Percentiles rank a stretch among this genome's conserved stretches.
Evolutionary conservation across 2,888 invertebrate species (phyloP).

Genomic region (Furcula furcula): DNA sequence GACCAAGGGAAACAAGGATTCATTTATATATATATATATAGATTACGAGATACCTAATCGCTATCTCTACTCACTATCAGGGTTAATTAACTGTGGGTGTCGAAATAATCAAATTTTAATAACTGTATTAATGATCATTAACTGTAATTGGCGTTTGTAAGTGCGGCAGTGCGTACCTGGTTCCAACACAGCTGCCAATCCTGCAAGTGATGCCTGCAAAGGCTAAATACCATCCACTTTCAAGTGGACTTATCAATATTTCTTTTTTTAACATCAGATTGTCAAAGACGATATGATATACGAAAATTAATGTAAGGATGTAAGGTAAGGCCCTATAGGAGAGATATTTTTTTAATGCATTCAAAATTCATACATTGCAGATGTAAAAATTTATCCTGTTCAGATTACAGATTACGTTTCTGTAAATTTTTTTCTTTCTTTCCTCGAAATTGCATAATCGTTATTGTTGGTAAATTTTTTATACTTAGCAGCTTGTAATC

Average conservation of each 20-base stretch:
- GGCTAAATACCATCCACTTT: conserved; percentile 50
- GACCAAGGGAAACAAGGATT: too few species aligned
- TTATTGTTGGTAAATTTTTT: conserved; percentile 75
- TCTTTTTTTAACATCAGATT: conserved; percentile 66
- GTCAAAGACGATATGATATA: conserved; percentile 79
- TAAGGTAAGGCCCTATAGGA: conserved; percentile 80
- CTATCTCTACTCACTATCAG: too few species aligned
- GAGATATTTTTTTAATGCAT: conserved; percentile 81
- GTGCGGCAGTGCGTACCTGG: too few species aligned
- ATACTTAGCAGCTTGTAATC: conserved; percentile 76
- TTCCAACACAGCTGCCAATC: conserved; percentile 32
- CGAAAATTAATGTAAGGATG: conserved; percentile 75
- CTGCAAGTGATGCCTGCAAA: conserved; percentile 58
- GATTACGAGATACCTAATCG: too few species aligned
- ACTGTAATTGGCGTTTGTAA: too few species aligned
- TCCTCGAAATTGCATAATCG: conserved; percentile 72
- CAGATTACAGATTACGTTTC: conserved; percentile 36
- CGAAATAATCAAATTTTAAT: too few species aligned
- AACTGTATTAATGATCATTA: too few species aligned
- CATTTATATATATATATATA: too few species aligned
- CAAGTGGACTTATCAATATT: conserved; percentile 57
- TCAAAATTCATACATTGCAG: conserved; percentile 71
- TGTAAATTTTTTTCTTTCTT: conserved; percentile 49
- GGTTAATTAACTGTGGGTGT: too few species aligned
- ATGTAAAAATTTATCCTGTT: conserved; percentile 55